phyloP scores from a whole-genome alignment of 1,140 invertebrate genomes.

The Myzus persicae region DNA sequence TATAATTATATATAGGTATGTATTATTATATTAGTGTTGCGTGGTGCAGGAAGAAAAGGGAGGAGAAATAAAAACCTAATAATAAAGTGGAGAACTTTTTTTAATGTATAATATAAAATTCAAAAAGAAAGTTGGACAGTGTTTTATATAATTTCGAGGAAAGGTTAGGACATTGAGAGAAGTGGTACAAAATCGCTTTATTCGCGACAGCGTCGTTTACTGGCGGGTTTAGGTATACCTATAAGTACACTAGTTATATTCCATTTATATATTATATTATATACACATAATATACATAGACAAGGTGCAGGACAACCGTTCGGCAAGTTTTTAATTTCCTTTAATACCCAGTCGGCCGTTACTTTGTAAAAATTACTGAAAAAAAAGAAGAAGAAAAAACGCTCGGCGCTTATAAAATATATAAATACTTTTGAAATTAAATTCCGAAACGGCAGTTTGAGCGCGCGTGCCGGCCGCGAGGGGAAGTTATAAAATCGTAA shows the following conservation, averaged over 20 bases:
- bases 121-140: background rate
- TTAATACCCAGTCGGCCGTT: background rate
- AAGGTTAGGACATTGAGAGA: background rate
- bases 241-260: too few relatives aligned
- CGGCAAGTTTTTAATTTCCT: constrained; percentile 23
- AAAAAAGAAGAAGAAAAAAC: background rate
- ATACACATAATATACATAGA: background rate
- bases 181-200: constrained; percentile 41
- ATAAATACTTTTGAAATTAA: constrained; percentile 41
- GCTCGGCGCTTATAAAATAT: background rate
- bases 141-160: constrained; percentile 3
- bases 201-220: background rate
- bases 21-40: background rate
- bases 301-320: background rate
- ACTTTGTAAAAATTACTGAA: background rate
- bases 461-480: background rate
- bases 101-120: constrained; percentile 12
- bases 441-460: background rate
- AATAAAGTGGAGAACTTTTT: constrained; percentile 2
- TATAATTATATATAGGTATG: background rate
- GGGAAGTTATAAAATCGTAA: constrained; percentile 18
- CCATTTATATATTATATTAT: background rate
- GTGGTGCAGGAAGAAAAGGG: background rate
- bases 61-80: background rate
- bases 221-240: background rate